A percentile compares a stretch with the other conserved stretches of the same genome.
phyloP scores from a whole-genome alignment of 2,888 invertebrate species.

The Idaea dimidiata region DNA sequence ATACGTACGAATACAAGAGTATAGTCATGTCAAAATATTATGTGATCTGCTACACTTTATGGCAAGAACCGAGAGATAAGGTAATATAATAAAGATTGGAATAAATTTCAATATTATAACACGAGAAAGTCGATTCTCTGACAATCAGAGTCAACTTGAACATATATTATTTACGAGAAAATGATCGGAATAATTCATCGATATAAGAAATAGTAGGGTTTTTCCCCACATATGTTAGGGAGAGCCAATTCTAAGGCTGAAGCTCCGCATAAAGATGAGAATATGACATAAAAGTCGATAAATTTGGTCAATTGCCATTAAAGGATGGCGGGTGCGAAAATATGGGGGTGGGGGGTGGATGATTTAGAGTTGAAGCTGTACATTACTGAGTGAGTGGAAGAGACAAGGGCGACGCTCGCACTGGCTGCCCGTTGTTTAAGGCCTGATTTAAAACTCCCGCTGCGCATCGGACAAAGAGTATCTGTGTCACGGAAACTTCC shows the following conservation, averaged over 20 bases:
- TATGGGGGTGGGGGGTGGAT: slow-evolving; percentile 73
- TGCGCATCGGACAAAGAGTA: slow-evolving; percentile 26
- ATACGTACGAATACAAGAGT: neutral
- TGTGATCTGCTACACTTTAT: neutral
- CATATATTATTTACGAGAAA: slow-evolving; percentile 43
- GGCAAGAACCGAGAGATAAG: neutral
- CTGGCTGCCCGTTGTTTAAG: slow-evolving; percentile 26
- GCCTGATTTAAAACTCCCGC: slow-evolving; percentile 23
- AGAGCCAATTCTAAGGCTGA: slow-evolving; percentile 54
- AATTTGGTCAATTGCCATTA: slow-evolving; percentile 79
- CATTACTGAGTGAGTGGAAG: slow-evolving; percentile 29
- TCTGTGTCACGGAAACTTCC: slow-evolving; percentile 30
- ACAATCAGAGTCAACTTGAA: slow-evolving; percentile 36
- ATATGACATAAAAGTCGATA: slow-evolving; percentile 76
- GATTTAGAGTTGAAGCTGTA: slow-evolving; percentile 58
- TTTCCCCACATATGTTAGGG: slow-evolving; percentile 52
- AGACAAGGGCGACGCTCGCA: slow-evolving; percentile 22
- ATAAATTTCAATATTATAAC: slow-evolving; percentile 3
- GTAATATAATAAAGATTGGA: slow-evolving; percentile 2
- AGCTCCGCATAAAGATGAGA: slow-evolving; percentile 71
- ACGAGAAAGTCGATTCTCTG: slow-evolving; percentile 8
- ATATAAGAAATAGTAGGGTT: slow-evolving; percentile 41
- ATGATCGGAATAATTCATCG: slow-evolving; percentile 53
- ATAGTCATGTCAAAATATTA: neutral
- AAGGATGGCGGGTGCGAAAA: slow-evolving; percentile 76